phyloP scores from a whole-genome alignment of 2,797 vertebrate species.

The Clamator glandarius region DNA sequence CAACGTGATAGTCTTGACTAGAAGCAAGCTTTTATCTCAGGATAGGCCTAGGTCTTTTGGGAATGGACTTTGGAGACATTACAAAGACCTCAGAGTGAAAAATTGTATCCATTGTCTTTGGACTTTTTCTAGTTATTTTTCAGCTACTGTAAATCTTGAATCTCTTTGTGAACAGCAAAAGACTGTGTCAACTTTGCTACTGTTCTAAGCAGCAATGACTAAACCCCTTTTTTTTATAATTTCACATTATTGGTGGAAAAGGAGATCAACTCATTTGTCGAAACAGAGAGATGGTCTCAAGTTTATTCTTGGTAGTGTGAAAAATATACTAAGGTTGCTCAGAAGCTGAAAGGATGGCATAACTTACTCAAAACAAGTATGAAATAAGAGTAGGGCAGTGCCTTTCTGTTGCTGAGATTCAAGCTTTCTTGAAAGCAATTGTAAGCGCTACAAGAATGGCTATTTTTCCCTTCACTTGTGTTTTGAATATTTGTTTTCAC shows the following conservation, averaged over 20 bases:
- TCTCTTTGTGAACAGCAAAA: not conserved
- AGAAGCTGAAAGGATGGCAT: not conserved
- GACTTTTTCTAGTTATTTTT: not conserved
- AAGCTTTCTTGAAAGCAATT: not conserved
- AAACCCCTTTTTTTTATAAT: not conserved
- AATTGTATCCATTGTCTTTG: not conserved
- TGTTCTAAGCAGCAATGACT: not conserved
- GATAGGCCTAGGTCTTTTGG: not conserved
- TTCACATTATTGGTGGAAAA: not conserved
- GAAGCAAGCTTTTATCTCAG: not conserved
- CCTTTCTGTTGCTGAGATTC: not conserved
- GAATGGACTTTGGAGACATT: not conserved
- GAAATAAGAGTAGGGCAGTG: not conserved
- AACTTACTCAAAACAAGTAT: not conserved
- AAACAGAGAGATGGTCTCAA: not conserved
- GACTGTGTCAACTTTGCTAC: not conserved
- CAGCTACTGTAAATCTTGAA: not conserved
- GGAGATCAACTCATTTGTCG: not conserved
- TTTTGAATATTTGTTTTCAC: not conserved
- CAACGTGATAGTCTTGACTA: not conserved
- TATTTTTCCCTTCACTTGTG: not conserved
- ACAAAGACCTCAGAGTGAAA: not conserved
- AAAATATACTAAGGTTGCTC: not conserved
- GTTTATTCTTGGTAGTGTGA: not conserved
- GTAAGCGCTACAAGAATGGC: not conserved